Conservation (phyloP, 2,888 invertebrate genomes). For the Eutolmus rufibarbis region DNA sequence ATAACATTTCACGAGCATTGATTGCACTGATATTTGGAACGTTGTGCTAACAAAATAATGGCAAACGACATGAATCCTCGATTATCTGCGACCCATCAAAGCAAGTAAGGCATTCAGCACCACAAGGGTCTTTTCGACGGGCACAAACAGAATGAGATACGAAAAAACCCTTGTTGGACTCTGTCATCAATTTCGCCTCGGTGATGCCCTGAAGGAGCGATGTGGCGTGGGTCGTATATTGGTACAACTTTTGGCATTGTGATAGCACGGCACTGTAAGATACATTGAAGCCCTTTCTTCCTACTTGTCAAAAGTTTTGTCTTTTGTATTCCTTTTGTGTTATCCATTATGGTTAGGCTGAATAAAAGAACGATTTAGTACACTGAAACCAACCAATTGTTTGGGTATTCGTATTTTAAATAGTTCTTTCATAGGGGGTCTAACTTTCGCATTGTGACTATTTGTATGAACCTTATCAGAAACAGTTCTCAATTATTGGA, state of each 20-base stretch:
- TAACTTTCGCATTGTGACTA: background rate
- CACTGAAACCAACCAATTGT: background rate
- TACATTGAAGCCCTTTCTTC: background rate
- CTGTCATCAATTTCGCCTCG: slow-evolving; percentile 9
- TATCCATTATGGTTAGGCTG: background rate
- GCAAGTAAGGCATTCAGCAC: background rate
- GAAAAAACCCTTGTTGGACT: slow-evolving; percentile 15
- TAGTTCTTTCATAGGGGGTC: background rate
- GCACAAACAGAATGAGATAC: background rate
- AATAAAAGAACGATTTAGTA: background rate
- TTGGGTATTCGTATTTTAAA: background rate
- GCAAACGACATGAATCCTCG: slow-evolving; percentile 16
- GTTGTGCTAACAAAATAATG: slow-evolving; percentile 13
- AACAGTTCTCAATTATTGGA: background rate
- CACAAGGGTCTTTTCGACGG: background rate
- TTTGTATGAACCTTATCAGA: background rate
- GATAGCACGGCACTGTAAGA: background rate
- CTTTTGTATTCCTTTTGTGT: background rate
- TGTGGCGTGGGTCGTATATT: background rate
- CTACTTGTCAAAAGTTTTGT: background rate
- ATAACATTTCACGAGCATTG: background rate
- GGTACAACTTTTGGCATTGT: background rate
- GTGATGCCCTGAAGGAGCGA: background rate
- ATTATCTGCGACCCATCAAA: slow-evolving; percentile 15
- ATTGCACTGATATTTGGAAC: background rate